Evolutionary conservation across 2,888 invertebrate genomes (phyloP), one percentile per base, ranked within the genome.

Genomic region (Dicyrtoma fusca): DNA sequence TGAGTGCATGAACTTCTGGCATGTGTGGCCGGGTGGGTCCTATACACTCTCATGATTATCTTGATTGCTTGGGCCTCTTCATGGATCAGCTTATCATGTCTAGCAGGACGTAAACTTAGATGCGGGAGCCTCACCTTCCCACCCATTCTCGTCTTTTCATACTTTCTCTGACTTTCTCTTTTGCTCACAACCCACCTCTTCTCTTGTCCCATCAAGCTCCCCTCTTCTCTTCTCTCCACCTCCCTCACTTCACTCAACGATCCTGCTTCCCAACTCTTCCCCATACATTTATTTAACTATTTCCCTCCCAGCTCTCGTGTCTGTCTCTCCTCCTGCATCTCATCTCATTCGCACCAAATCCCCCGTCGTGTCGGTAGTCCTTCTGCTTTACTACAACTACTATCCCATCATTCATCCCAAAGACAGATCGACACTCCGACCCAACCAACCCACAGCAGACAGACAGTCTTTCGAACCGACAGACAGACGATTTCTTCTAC

Each of bases 1-100:
- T 79, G 76, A 79, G 81, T 78, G 72, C 74, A 76, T 74, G 64
- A 71, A 13, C n/a, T 71, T 66, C 70, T 70, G 63, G 75, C 71
- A 73, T 75, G 75, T 74, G 68, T 74, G 76, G 69, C 75, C 71
- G 74, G 73, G 72, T 73, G 74, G 74, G 63, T 69, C 70, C 55
- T 59, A 55, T 55, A 53, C 34, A 57, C 73, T 74, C 73, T 74
- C 74, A 75, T 72, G 74, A 75, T 68, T 66, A 61, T 66, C 66
- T 72, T 59, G 51, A 64, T 69, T 62, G 57, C 68, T 73, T 55
- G 55, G 51, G 68, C 63, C 73, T 57, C 69, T n/a, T 63, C 65
- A 70, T 64, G 66, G 53, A 66, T 64, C 47, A 42, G 47, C 65
- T 66, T 69, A 19, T 42, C 34, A 69, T 69, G 61, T 51, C 49